Percentiles rank a stretch among this genome's conserved stretches.
Evolutionary conservation across 2,113 vertebrate species (phyloP).

Genomic region (Oncorhynchus clarkii): DNA sequence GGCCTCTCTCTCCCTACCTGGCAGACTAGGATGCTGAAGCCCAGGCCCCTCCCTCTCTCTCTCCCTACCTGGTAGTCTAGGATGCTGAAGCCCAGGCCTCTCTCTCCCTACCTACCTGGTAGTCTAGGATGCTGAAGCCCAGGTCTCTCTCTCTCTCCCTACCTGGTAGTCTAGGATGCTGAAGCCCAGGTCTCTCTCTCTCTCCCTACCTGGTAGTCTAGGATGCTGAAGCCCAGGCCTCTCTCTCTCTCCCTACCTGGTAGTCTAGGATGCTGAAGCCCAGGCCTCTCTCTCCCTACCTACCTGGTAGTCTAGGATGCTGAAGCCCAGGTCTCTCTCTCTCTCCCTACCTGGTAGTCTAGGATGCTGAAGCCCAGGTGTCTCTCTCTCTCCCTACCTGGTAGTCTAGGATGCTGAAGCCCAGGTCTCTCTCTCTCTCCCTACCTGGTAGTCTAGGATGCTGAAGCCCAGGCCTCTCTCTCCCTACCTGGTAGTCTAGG

Average conservation of each 20-base stretch:
- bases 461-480: neutral
- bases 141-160: neutral
- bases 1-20: no score
- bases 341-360: constrained; percentile 25
- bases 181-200: no score
- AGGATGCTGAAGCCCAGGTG: no score
- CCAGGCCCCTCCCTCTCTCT: neutral
- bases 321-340: constrained; percentile 91
- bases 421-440: no score
- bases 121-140: no score
- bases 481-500: neutral
- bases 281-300: neutral
- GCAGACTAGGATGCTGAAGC: no score
- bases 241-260: neutral
- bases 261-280: neutral
- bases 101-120: constrained; percentile 67
- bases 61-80: neutral
- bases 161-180: no score
- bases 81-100: neutral
- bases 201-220: neutral
- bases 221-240: neutral
- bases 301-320: constrained; percentile 98
- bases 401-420: no score
- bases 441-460: no score
- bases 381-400: constrained; percentile 67